These are phyloP conservation scores for Desmophyllum pertusum DNA, from an alignment of 92 coral and sea anemone species.

Conservation along the genomic window DNA sequence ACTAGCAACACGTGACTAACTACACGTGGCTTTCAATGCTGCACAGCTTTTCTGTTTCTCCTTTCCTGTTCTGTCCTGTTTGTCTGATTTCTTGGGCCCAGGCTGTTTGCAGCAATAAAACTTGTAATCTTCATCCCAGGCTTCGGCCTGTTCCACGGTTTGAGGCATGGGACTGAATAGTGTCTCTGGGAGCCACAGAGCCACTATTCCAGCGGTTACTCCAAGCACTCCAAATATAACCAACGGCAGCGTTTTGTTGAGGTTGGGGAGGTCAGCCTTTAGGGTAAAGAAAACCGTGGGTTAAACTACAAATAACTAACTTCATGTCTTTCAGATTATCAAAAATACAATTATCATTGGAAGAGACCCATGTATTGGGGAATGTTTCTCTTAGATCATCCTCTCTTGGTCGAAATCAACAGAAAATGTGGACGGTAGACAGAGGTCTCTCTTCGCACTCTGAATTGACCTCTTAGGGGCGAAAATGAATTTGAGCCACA, in stretches of 20 bases:
- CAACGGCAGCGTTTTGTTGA: constrained; percentile 58
- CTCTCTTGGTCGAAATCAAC: no score
- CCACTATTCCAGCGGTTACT: constrained; percentile 58
- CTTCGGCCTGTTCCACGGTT: constrained; percentile 72
- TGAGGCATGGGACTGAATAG: constrained; percentile 73
- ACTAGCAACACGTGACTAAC: neutral
- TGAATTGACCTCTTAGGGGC: no score
- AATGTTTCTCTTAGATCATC: no score
- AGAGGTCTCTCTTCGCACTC: no score
- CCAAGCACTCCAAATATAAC: constrained; percentile 68
- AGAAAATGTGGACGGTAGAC: no score
- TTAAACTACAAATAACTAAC: neutral
- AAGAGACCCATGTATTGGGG: no score
- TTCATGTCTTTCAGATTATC: no score
- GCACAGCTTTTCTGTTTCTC: constrained; percentile 9
- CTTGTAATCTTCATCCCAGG: constrained; percentile 71
- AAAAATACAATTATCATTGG: no score
- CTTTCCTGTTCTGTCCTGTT: neutral
- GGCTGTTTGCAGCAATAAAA: constrained; percentile 47
- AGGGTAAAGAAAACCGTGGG: neutral
- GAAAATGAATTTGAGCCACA: no score
- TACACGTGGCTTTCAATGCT: neutral
- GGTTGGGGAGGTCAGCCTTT: constrained; percentile 71
- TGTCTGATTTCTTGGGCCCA: constrained; percentile 3
- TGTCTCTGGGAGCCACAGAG: constrained; percentile 78